Evolutionary conservation across 2,113 vertebrate species (phyloP).

Genomic region (Marmota monax): DNA sequence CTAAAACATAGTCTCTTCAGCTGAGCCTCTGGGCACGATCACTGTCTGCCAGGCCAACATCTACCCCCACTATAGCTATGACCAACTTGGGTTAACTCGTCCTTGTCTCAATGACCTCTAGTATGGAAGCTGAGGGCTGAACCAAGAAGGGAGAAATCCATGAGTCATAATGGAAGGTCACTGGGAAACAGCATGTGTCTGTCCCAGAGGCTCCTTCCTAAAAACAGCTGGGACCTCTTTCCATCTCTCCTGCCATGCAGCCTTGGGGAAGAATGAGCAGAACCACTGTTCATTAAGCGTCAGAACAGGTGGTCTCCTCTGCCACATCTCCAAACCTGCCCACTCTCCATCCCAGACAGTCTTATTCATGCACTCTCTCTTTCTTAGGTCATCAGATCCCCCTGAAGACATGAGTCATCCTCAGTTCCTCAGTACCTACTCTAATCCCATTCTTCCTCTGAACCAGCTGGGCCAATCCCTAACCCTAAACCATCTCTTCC

Average conservation of each 20-base stretch:
- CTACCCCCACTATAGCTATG: neutral
- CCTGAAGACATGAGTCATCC: neutral
- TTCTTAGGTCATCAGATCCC: neutral
- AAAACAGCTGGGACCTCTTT: neutral
- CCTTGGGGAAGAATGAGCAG: neutral
- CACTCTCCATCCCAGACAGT: neutral
- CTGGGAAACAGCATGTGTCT: neutral
- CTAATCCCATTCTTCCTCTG: neutral
- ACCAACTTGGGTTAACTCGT: neutral
- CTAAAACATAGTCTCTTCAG: neutral
- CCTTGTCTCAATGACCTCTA: neutral
- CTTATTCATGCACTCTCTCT: neutral
- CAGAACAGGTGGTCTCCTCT: neutral
- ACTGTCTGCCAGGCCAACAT: too few relatives aligned
- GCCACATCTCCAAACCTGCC: neutral
- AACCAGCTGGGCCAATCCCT: neutral
- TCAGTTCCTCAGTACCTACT: neutral
- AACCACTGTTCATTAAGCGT: neutral
- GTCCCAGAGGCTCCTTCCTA: neutral
- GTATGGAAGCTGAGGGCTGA: neutral
- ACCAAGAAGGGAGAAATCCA: neutral
- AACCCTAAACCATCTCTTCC: neutral
- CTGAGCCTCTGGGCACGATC: neutral
- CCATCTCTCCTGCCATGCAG: neutral
- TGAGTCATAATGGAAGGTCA: neutral